phyloP scores from a whole-genome alignment of 2,888 invertebrate genomes.

The Pseudanteris insignis region DNA sequence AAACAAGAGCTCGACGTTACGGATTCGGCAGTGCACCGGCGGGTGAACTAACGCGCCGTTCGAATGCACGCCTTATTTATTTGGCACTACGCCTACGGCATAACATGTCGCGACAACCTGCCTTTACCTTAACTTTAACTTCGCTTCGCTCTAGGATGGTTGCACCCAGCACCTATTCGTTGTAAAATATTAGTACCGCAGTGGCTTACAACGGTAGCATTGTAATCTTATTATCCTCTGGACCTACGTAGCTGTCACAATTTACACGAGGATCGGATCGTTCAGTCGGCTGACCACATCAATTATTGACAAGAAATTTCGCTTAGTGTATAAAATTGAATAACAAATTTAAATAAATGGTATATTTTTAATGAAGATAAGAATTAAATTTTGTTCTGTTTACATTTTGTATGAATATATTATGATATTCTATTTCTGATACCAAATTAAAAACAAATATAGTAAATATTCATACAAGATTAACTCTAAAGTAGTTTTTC shows the following conservation, averaged over 20 bases:
- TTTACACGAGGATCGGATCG: not conserved
- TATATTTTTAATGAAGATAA: no score
- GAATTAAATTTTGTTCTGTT: no score
- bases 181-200: conserved; percentile 41
- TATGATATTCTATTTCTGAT: no score
- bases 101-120: conserved; percentile 21
- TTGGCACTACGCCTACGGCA: conserved; percentile 34
- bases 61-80: conserved; percentile 37
- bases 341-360: no score
- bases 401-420: no score
- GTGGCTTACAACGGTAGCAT: conserved; percentile 36
- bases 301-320: no score
- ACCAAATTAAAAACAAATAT: no score
- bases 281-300: no score
- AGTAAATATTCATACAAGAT: no score
- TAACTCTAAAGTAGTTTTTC: no score
- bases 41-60: conserved; percentile 18
- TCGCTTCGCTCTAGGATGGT: conserved; percentile 17
- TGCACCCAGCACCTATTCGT: conserved; percentile 24
- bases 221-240: conserved; percentile 22
- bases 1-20: conserved; percentile 8
- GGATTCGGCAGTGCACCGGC: conserved; percentile 34
- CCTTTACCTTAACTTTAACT: conserved; percentile 24
- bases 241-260: conserved; percentile 4
- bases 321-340: no score